Conservation (phyloP, 2,797 vertebrate species). For the Linurgus olivaceus region DNA sequence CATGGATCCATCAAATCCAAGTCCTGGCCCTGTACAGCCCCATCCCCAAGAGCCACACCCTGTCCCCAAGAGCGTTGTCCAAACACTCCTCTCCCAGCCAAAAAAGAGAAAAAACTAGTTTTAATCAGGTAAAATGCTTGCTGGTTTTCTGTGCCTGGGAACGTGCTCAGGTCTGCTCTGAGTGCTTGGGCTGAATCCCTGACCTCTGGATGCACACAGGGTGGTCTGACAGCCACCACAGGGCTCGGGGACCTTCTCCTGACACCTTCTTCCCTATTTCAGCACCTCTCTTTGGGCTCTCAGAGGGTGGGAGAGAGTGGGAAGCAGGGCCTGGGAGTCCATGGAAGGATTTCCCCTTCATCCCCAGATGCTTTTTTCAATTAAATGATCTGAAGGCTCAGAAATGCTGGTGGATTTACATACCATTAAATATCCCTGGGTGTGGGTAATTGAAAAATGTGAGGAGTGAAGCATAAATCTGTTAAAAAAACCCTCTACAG, state of each 20-base stretch:
- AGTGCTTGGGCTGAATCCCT: background rate
- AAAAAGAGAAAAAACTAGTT: rapidly evolving
- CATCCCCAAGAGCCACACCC: background rate
- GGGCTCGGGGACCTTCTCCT: background rate
- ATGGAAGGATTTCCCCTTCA: background rate
- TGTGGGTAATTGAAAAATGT: background rate
- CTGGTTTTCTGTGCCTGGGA: background rate
- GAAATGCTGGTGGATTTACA: background rate
- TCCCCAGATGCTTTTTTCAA: background rate
- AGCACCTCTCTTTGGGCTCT: background rate
- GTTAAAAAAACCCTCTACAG: background rate
- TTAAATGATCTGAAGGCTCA: background rate
- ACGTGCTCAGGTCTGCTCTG: background rate
- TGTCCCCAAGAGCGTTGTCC: rapidly evolving
- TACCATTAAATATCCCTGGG: background rate
- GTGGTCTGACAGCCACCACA: background rate
- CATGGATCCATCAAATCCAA: too few species aligned
- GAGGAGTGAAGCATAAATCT: background rate
- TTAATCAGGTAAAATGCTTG: background rate
- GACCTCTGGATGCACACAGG: background rate
- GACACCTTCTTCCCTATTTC: slow-evolving; percentile 13
- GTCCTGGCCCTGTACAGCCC: background rate
- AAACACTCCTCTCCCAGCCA: rapidly evolving
- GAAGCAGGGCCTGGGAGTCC: background rate
- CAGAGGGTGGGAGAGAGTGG: background rate